Percentiles rank a stretch among this genome's conserved stretches.
These are phyloP conservation scores for Ooceraea biroi DNA, from an alignment of 1,140 invertebrate species.

Conservation along the genomic window DNA sequence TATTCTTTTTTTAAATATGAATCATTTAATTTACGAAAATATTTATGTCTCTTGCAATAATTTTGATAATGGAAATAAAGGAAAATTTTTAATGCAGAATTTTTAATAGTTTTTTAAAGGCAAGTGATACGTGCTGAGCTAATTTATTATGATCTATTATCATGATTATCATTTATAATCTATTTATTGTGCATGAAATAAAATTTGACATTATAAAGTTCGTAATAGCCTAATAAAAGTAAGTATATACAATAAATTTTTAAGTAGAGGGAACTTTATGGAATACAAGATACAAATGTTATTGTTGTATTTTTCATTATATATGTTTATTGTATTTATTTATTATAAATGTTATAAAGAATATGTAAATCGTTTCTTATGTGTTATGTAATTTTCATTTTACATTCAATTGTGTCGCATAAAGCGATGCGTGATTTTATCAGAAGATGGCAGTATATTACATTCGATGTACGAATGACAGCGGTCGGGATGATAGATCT, in stretches of 20 bases:
- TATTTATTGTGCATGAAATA: no score
- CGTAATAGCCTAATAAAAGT: no score
- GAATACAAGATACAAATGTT: neutral
- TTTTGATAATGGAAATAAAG: no score
- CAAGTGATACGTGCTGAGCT: no score
- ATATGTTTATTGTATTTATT: neutral
- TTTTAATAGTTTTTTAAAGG: no score
- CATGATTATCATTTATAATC: no score
- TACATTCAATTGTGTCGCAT: neutral
- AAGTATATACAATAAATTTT: neutral
- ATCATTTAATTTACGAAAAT: no score
- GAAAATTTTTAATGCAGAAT: no score
- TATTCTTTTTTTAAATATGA: no score
- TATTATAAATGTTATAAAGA: neutral
- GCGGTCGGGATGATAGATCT: conserved; percentile 23
- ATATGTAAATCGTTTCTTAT: neutral
- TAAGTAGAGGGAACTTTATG: neutral
- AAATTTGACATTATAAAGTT: neutral
- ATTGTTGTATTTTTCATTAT: conserved; percentile 1
- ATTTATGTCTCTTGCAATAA: no score
- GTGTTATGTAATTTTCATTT: neutral
- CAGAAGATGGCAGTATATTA: conserved; percentile 24
- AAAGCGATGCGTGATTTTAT: neutral
- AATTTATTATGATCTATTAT: no score
- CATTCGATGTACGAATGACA: conserved; percentile 2